These are phyloP conservation scores for Sebastes itinus DNA, from an alignment of 2,797 vertebrate species.

Conservation along the genomic window DNA sequence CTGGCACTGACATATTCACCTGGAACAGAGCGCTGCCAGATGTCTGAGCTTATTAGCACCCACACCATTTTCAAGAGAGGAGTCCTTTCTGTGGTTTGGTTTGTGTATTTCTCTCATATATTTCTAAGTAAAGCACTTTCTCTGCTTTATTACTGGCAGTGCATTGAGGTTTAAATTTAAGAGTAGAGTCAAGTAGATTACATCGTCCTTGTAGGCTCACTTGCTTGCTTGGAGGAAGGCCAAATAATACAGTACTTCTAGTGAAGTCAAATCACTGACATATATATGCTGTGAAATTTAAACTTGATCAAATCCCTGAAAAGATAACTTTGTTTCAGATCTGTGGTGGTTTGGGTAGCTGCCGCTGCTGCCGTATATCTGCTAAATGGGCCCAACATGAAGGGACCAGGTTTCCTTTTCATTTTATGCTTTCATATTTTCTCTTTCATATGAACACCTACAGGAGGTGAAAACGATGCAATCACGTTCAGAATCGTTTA, in stretches of 20 bases:
- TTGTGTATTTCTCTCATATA: not conserved
- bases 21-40: constrained; percentile 26
- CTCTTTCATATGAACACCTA: not conserved
- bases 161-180: not conserved
- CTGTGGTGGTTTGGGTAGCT: not conserved
- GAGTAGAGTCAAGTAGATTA: constrained; percentile 9
- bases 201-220: not conserved
- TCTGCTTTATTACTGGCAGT: not conserved
- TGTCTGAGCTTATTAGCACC: constrained; percentile 26
- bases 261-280: constrained; percentile 1
- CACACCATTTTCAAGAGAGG: not conserved
- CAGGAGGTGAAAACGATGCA: not conserved
- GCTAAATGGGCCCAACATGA: constrained; percentile 1
- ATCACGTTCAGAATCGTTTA: not conserved
- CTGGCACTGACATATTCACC: constrained; percentile 28
- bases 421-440: constrained; percentile 12
- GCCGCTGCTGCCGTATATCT: not conserved
- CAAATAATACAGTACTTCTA: not conserved
- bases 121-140: not conserved
- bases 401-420: not conserved
- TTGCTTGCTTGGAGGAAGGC: not conserved
- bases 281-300: constrained; percentile 11
- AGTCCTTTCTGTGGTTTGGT: not conserved
- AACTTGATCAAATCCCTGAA: constrained; percentile 11
- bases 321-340: not conserved